A percentile compares a stretch with the other conserved stretches of the same genome.
These are phyloP conservation scores for Drosophila bifasciata DNA, from an alignment of 1,140 invertebrate genomes.

Conservation along the genomic window DNA sequence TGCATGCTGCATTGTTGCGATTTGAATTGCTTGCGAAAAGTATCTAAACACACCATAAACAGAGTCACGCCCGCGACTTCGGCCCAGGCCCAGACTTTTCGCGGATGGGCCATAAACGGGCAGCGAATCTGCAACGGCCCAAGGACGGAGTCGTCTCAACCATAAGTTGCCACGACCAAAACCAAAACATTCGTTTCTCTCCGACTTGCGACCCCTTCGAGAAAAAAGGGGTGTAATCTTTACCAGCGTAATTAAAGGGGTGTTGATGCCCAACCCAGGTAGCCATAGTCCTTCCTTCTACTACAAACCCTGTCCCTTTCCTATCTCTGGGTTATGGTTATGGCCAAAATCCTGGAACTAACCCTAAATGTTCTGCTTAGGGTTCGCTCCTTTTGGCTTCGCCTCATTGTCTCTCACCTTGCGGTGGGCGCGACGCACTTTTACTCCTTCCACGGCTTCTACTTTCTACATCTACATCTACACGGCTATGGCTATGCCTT, in stretches of 20 bases:
- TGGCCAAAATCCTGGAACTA: slow-evolving; percentile 31
- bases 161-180: slow-evolving; percentile 50
- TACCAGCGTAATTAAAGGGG: slow-evolving; percentile 80
- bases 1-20: slow-evolving; percentile 71
- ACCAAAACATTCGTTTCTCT: slow-evolving; percentile 59
- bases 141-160: slow-evolving; percentile 54
- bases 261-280: slow-evolving; percentile 34
- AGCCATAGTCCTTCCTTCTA: slow-evolving; percentile 3
- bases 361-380: slow-evolving; percentile 55
- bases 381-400: slow-evolving; percentile 24
- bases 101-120: slow-evolving; percentile 17
- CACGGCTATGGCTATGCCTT: background rate
- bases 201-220: slow-evolving; percentile 9
- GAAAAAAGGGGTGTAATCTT: slow-evolving; percentile 83
- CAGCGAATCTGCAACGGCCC: slow-evolving; percentile 38
- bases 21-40: slow-evolving; percentile 79
- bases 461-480: background rate
- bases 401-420: slow-evolving; percentile 53
- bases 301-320: background rate
- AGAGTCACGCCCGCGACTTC: slow-evolving; percentile 74
- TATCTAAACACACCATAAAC: slow-evolving; percentile 81
- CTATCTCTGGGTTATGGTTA: no score
- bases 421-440: slow-evolving; percentile 79
- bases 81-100: background rate
- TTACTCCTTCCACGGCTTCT: slow-evolving; percentile 58